Conservation (phyloP, 2,113 vertebrate genomes). For the Brienomyrus brachyistius region DNA sequence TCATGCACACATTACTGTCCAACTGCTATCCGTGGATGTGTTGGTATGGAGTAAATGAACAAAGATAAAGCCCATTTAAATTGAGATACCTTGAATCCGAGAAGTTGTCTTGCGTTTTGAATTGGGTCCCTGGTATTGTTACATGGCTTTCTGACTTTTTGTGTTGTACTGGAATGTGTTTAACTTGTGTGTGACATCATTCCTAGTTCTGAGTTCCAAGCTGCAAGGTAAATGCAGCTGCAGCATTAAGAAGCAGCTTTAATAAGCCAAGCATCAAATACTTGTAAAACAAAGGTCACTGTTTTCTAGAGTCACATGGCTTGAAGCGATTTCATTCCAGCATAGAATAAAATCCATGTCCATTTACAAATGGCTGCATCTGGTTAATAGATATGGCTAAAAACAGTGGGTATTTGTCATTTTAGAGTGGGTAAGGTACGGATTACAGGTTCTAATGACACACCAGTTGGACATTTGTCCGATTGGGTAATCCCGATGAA, state of each 20-base stretch:
- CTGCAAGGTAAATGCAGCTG: too few species aligned
- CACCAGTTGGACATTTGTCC: slow-evolving; percentile 16
- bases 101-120: too few species aligned
- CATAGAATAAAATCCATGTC: slow-evolving; percentile 13
- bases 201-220: too few species aligned
- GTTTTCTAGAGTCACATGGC: background rate
- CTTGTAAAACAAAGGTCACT: background rate
- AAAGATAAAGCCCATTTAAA: too few species aligned
- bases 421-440: slow-evolving; percentile 12
- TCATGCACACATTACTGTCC: too few species aligned
- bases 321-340: background rate
- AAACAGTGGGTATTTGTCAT: background rate
- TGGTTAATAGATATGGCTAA: slow-evolving; percentile 3
- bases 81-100: too few species aligned
- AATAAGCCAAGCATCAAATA: background rate
- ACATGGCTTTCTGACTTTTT: too few species aligned
- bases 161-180: too few species aligned
- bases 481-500: slow-evolving; percentile 21
- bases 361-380: slow-evolving; percentile 24
- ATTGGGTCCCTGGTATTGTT: too few species aligned
- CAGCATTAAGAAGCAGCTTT: background rate
- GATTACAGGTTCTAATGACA: slow-evolving; percentile 20
- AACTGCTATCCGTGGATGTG: too few species aligned
- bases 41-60: too few species aligned
- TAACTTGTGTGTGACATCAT: too few species aligned